phyloP scores from a whole-genome alignment of 2,888 invertebrate genomes.

The Pteria penguin region DNA sequence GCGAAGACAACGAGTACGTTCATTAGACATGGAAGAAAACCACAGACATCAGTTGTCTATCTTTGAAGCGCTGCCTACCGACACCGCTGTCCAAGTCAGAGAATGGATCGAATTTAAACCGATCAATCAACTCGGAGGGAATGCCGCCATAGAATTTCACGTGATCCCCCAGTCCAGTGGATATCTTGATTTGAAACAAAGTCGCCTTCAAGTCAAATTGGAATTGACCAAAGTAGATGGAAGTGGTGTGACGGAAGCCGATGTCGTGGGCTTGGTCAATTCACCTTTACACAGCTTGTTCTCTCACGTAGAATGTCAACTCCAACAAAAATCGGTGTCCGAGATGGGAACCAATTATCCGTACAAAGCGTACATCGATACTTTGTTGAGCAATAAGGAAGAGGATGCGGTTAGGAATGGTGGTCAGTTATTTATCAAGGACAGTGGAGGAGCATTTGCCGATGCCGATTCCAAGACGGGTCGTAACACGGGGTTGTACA shows the following conservation, averaged over 20 bases:
- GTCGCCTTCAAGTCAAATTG: slow-evolving; percentile 20
- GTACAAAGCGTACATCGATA: slow-evolving; percentile 47
- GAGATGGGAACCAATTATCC: slow-evolving; percentile 35
- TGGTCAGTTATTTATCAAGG: slow-evolving; percentile 42
- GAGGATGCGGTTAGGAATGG: slow-evolving; percentile 7
- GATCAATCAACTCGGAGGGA: no score
- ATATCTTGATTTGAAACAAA: slow-evolving; percentile 36
- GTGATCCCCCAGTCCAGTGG: slow-evolving; percentile 25
- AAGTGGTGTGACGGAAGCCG: background rate
- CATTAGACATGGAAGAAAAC: slow-evolving; percentile 15
- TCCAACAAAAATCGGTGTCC: slow-evolving; percentile 34
- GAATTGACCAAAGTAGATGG: slow-evolving; percentile 10
- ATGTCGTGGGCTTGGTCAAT: slow-evolving; percentile 25
- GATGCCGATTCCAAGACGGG: slow-evolving; percentile 26
- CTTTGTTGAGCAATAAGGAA: background rate
- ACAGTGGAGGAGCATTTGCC: slow-evolving; percentile 23
- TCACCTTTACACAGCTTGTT: slow-evolving; percentile 36
- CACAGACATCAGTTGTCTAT: slow-evolving; percentile 24
- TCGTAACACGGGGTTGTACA: slow-evolving; percentile 23
- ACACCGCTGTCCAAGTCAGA: slow-evolving; percentile 22
- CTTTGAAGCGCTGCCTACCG: slow-evolving; percentile 17
- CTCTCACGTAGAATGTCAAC: slow-evolving; percentile 32
- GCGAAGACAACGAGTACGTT: background rate
- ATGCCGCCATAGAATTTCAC: slow-evolving; percentile 32
- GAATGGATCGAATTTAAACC: slow-evolving; percentile 41